Percentiles rank a stretch among this genome's conserved stretches.
Conservation (phyloP, 2,888 invertebrate species). For the Platynereis dumerilii region DNA sequence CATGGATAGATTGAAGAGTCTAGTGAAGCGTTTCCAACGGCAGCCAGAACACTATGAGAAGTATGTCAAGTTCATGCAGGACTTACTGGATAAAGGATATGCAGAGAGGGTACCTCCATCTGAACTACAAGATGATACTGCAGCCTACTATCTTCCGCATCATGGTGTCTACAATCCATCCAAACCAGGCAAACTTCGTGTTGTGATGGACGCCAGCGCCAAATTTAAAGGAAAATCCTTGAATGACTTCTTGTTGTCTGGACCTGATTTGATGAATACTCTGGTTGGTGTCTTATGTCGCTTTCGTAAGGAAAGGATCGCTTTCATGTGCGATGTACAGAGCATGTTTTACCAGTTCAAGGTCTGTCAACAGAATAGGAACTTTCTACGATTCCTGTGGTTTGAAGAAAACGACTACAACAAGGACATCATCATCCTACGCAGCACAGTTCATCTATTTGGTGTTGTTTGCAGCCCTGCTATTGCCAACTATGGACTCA, state of each 20-base stretch:
- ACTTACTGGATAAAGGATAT: slow-evolving; percentile 12
- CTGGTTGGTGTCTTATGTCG: slow-evolving; percentile 26
- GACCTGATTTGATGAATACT: slow-evolving; percentile 30
- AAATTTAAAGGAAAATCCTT: slow-evolving; percentile 26
- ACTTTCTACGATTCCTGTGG: slow-evolving; percentile 29
- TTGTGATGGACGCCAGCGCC: slow-evolving; percentile 33
- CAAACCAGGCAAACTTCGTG: slow-evolving; percentile 26
- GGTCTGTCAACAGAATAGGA: slow-evolving; percentile 19
- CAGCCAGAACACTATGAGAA: slow-evolving; percentile 3
- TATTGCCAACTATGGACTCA: slow-evolving; percentile 26
- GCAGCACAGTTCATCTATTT: slow-evolving; percentile 25
- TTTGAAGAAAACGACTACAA: slow-evolving; percentile 24
- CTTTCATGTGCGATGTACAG: slow-evolving; percentile 33
- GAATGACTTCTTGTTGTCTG: slow-evolving; percentile 28
- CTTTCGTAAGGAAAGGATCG: slow-evolving; percentile 27
- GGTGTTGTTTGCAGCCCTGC: slow-evolving; percentile 21
- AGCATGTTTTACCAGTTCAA: slow-evolving; percentile 32
- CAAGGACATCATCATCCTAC: not conserved
- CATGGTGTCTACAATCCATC: slow-evolving; percentile 27
- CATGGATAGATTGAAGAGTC: not conserved
- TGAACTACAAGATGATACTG: not conserved
- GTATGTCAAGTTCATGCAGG: slow-evolving; percentile 13
- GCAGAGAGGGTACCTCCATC: slow-evolving; percentile 15
- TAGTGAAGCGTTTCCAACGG: not conserved
- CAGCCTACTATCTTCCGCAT: slow-evolving; percentile 24